phyloP scores from a whole-genome alignment of 2,113 vertebrate genomes.

The Drymodes brunneopygia region DNA sequence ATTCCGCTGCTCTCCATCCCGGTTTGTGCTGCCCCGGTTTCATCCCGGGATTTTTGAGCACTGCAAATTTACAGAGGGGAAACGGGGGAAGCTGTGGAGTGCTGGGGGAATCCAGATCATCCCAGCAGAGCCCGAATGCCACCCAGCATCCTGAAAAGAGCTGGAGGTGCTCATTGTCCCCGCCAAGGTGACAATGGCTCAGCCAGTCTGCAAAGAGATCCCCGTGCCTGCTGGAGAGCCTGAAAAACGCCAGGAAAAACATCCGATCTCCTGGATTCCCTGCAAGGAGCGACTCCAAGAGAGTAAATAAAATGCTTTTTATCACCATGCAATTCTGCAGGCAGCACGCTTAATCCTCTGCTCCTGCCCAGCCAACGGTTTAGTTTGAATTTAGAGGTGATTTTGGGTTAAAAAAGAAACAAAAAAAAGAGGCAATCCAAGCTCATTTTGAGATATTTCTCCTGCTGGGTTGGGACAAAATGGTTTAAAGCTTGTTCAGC shows the following conservation, averaged over 20 bases:
- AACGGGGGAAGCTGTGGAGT: neutral
- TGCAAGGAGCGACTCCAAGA: neutral
- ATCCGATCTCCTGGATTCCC: neutral
- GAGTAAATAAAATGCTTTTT: fast-evolving
- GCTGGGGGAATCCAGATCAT: neutral
- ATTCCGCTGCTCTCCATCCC: neutral
- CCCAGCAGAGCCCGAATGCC: neutral
- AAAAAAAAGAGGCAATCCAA: no score
- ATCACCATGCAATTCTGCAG: neutral
- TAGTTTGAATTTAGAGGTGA: neutral
- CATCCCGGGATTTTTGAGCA: neutral
- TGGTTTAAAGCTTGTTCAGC: neutral
- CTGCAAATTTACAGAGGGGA: neutral
- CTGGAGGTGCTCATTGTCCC: neutral
- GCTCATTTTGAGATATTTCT: neutral
- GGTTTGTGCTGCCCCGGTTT: neutral
- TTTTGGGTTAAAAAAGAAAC: neutral
- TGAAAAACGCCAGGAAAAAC: neutral
- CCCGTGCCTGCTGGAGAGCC: neutral
- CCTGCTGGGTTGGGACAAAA: neutral
- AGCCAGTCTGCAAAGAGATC: neutral
- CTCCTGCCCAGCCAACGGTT: neutral
- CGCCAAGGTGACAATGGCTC: neutral
- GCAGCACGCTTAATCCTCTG: neutral
- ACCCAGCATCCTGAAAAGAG: neutral